phyloP scores from a whole-genome alignment of 2,797 vertebrate species.

The Denticeps clupeoides region DNA sequence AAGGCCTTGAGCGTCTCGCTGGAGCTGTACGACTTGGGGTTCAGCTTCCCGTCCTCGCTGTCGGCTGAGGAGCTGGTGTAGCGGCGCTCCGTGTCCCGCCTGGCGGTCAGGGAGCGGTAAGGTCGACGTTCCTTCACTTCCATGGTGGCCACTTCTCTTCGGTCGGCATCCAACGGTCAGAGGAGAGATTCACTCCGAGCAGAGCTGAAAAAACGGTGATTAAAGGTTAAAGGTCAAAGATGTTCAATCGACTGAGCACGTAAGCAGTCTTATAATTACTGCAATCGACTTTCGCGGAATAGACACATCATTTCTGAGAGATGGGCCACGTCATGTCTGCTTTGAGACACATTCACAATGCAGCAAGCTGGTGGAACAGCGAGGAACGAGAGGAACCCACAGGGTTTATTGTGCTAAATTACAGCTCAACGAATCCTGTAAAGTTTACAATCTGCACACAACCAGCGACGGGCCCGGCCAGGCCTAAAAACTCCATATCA shows the following conservation, averaged over 20 bases:
- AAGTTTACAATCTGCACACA: no score
- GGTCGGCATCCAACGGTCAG: slow-evolving; percentile 62
- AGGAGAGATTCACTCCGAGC: slow-evolving; percentile 37
- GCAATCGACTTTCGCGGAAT: no score
- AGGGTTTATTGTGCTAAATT: slow-evolving; percentile 56
- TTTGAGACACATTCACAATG: no score
- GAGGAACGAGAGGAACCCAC: slow-evolving; percentile 23
- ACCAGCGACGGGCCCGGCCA: no score
- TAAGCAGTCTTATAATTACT: no score
- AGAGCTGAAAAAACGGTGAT: slow-evolving; percentile 9
- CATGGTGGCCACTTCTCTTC: slow-evolving; percentile 67
- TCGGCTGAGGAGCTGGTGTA: slow-evolving; percentile 92
- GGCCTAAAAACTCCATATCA: no score
- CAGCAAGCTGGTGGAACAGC: no score
- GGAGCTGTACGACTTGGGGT: slow-evolving; percentile 95
- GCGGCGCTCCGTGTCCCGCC: slow-evolving; percentile 82
- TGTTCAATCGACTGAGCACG: no score
- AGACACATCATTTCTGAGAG: no score
- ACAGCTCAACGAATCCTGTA: slow-evolving; percentile 55
- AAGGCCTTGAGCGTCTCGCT: slow-evolving; percentile 97
- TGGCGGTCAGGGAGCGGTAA: slow-evolving; percentile 88
- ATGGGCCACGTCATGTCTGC: no score
- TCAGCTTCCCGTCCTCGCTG: slow-evolving; percentile 82
- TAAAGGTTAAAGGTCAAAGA: neutral
- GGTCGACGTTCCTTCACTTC: slow-evolving; percentile 95